Base-by-base conservation (phyloP, 2,888 invertebrate genomes). In the Polydrusus pterygomalis region DNA sequence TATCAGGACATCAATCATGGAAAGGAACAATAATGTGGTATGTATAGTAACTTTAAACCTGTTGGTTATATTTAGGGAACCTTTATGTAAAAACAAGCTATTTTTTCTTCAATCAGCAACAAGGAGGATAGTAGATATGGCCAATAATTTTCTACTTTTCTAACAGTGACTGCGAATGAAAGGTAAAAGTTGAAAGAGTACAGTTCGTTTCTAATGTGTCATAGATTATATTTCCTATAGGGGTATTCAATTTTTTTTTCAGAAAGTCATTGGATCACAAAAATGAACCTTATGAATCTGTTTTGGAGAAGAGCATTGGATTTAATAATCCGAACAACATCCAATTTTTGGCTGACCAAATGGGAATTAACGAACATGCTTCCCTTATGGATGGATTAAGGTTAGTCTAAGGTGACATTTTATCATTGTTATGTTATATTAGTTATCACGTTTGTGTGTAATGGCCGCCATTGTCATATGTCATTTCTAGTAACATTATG, bases 311-410 rank as follows among this genome's bases (percentile, higher is more conserved):
- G 89, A 94, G 94, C 86, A 91, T 94, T 83, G 95, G 95, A 86
- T 96, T 96, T 91, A 93, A 93, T 91, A 96, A 96, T 90, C 95
- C 96, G 80, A 95, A 95, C 91, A 94, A 93, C 91, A 92, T 94
- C 87, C 93, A 94, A 88, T 93, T 93, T 89, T 92, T 96, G 82
- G 93, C 93, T 83, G 92, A 92, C 87, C 89, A 92, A 81, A 92
- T 95, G 89, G 93, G 94, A 77, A 91, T 95, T 82, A 89, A 92
- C 82, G 92, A 91, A 84, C 92, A 93, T 82, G 91, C 91, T 86
- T 93, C 93, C 30, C 91, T 94, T 83, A 92, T 94, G 89, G 84
- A 90, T 79, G 91, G 93, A 78, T 87, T 95, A 79, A 93, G 93
- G 94, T 94, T 17, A 47, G 47, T 17, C n/a, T 8, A 40, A 25